These are phyloP conservation scores for Chinchilla lanigera DNA, from an alignment of 2,113 vertebrate genomes.

Conservation along the genomic window DNA sequence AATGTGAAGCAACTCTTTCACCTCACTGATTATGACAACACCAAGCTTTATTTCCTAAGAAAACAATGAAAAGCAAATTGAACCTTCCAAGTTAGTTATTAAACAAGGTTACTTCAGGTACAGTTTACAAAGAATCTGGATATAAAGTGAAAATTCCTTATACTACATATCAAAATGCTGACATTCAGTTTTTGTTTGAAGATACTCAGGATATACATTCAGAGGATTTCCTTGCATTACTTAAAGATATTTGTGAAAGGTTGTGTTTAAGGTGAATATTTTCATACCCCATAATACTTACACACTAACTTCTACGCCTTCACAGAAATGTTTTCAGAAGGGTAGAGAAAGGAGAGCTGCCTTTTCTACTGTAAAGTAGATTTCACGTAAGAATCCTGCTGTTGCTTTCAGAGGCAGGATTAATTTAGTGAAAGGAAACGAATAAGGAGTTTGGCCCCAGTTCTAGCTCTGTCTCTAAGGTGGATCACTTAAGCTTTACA, in stretches of 20 bases:
- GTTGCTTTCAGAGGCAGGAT: background rate
- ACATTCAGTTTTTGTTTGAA: conserved; percentile 60
- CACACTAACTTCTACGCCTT: background rate
- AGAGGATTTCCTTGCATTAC: background rate
- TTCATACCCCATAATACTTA: conserved; percentile 39
- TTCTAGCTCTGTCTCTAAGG: background rate
- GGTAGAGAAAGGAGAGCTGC: background rate
- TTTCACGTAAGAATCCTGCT: background rate
- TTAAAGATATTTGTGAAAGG: conserved; percentile 36
- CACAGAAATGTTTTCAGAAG: background rate
- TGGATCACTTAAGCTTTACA: background rate
- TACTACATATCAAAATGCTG: background rate
- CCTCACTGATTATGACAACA: conserved; percentile 75
- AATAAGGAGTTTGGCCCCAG: background rate
- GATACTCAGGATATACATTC: background rate
- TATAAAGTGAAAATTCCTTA: conserved; percentile 29
- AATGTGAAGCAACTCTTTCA: conserved; percentile 64
- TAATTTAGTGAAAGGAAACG: background rate
- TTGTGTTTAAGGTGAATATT: conserved; percentile 67
- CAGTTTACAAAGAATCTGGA: background rate
- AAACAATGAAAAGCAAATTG: conserved; percentile 83
- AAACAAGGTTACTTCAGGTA: conserved; percentile 52
- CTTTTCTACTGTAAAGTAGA: background rate
- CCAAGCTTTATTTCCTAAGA: conserved; percentile 77
- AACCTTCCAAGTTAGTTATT: conserved; percentile 78